Evolutionary conservation across 2,113 vertebrate species (phyloP), one percentile per base, ranked within the genome.

Genomic region (Melospiza georgiana): DNA sequence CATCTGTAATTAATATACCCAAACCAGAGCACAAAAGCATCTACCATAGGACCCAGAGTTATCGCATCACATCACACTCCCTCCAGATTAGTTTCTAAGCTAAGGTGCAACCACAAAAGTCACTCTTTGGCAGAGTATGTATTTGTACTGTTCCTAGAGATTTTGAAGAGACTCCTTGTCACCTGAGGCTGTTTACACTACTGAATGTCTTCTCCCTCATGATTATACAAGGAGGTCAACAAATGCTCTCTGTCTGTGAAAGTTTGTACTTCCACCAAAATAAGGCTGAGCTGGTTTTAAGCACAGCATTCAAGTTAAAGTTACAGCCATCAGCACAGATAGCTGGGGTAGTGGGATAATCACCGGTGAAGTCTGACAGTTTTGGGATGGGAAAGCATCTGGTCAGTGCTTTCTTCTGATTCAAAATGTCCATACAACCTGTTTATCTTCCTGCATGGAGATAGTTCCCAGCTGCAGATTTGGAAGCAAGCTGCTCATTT

Each of bases 1-100:
- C 12, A 39, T 31, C 25, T 80, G 33, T 54, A 35, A 73, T 92
- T 90, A 85, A 37, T 59, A 59, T 39, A 63, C n/a, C 14, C 62
- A 87, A 22, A 46, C 18, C 25, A 73, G 46, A 68, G 14, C 2
- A 25, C 46, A 69, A 79, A 67, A 66, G 10, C 43, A 33, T 51
- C 37, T 87, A n/a, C 27, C 49, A 2, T 17, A 81, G 51, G 13
- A 90, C 48, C 11, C 6, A 27, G 46, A 68, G n/a, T 51, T 95
- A 37, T 30, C 37, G 2, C 14, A 54, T 62, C 28, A 31, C 0
- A 54, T 62, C 28, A 31, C 0, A 1, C 21, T 77, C 24, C 9
- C 11, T 72, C 48, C 49, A 39, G 16, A 41, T 3, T 41, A 24
- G 15, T 85, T 90, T 58, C 24, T 66, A 80, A 77, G 54, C 24